Evolutionary conservation across 2,888 invertebrate genomes (phyloP).

Genomic region (Parthenolecanium corni): DNA sequence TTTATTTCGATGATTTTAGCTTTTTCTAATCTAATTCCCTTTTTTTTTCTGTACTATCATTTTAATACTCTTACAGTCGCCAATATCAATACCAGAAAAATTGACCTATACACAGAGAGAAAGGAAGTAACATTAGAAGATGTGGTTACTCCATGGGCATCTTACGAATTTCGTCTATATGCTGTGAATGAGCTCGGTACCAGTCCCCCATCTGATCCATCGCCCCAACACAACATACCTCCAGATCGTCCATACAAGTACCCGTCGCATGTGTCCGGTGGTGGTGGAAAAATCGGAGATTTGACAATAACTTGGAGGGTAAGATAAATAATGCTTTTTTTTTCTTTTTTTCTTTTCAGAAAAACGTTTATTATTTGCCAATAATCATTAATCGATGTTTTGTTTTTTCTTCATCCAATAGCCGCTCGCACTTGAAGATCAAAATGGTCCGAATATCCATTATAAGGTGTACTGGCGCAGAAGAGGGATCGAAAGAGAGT

Average conservation of each 20-base stretch:
- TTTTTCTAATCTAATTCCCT: too few relatives aligned
- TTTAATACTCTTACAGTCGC: neutral
- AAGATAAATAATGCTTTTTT: conserved; percentile 31
- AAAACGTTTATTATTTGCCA: neutral
- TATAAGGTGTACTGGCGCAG: conserved; percentile 84
- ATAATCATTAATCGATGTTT: neutral
- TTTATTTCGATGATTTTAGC: too few relatives aligned
- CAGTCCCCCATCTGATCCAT: conserved; percentile 69
- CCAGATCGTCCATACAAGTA: conserved; percentile 65
- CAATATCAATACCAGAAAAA: conserved; percentile 38
- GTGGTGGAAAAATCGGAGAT: conserved; percentile 91
- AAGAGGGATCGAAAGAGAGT: conserved; percentile 59
- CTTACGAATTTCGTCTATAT: conserved; percentile 77
- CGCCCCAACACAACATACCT: conserved; percentile 73
- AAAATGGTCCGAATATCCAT: conserved; percentile 78
- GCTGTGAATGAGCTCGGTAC: conserved; percentile 78
- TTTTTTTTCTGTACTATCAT: too few relatives aligned
- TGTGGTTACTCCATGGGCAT: conserved; percentile 71
- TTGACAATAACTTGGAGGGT: conserved; percentile 77
- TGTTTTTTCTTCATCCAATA: conserved; percentile 33
- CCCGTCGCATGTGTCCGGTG: conserved; percentile 74
- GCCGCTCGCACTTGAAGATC: conserved; percentile 61
- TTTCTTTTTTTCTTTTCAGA: neutral
- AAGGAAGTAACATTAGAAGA: conserved; percentile 62
- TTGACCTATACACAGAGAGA: conserved; percentile 64